Conservation (phyloP, 2,888 invertebrate species). For the Ferrisia virgata region DNA sequence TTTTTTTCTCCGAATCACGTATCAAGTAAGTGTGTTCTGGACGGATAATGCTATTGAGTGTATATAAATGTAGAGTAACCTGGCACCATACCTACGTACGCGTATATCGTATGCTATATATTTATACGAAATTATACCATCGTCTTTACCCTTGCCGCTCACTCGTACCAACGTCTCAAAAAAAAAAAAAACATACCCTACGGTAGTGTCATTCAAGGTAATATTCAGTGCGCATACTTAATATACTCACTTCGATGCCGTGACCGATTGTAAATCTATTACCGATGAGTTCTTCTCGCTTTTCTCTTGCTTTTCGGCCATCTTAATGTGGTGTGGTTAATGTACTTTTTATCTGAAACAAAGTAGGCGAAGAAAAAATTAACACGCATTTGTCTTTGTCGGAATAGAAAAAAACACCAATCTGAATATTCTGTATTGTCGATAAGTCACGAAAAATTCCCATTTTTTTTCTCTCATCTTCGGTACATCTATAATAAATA, state of each 20-base stretch:
- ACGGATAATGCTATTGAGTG: background rate
- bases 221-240: background rate
- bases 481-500: no score
- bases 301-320: constrained; percentile 12
- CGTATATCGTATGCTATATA: background rate
- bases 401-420: background rate
- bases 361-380: constrained; percentile 20
- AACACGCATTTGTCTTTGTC: background rate
- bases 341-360: constrained; percentile 36
- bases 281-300: constrained; percentile 20
- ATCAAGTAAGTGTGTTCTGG: background rate
- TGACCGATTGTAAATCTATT: constrained; percentile 37
- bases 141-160: background rate
- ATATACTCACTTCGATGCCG: constrained; percentile 36
- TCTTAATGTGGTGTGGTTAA: constrained; percentile 28
- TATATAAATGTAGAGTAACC: background rate
- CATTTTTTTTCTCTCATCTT: background rate
- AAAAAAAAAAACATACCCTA: background rate
- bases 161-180: background rate
- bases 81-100: background rate
- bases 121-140: background rate
- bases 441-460: background rate
- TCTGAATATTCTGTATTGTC: background rate
- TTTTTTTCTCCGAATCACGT: background rate
- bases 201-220: background rate